Percentiles rank a stretch among this genome's conserved stretches.
phyloP scores from a whole-genome alignment of 1,140 invertebrate genomes.

The Caenorhabditis latens region DNA sequence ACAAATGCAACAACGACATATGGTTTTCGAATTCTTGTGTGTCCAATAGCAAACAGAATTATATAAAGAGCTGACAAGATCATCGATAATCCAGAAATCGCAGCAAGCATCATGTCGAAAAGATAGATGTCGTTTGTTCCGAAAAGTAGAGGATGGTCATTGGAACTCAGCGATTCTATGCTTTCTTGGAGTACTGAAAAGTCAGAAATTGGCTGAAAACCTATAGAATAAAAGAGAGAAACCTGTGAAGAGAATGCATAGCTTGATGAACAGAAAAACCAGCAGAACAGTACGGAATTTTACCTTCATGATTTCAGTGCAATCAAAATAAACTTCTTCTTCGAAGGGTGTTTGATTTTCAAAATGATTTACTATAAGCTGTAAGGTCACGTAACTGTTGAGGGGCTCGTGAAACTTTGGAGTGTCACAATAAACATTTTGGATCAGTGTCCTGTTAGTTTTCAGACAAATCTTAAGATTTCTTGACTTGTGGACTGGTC shows the following conservation, averaged over 20 bases:
- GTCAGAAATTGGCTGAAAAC: not conserved
- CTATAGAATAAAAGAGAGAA: not conserved
- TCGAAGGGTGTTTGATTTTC: not conserved
- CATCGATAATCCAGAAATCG: not conserved
- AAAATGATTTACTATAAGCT: too few relatives aligned
- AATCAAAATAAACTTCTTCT: not conserved
- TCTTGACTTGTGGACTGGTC: too few relatives aligned
- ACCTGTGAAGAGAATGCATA: slow-evolving; percentile 36
- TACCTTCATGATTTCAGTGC: not conserved
- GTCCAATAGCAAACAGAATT: slow-evolving; percentile 3
- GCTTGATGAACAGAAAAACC: slow-evolving; percentile 39
- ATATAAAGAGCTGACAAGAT: not conserved
- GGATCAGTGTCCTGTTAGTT: too few relatives aligned
- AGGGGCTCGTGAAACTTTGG: too few relatives aligned
- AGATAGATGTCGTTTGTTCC: slow-evolving; percentile 37
- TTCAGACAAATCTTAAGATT: too few relatives aligned
- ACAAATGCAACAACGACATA: slow-evolving; percentile 21
- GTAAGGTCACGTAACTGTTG: not conserved
- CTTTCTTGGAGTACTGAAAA: slow-evolving; percentile 38
- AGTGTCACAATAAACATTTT: too few relatives aligned
- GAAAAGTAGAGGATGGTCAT: slow-evolving; percentile 29
- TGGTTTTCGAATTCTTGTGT: not conserved
- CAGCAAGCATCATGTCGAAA: not conserved
- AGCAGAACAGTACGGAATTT: slow-evolving; percentile 49
- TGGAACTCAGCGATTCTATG: slow-evolving; percentile 1